phyloP scores from a whole-genome alignment of 2,113 vertebrate genomes.

The Plestiodon gilberti region DNA sequence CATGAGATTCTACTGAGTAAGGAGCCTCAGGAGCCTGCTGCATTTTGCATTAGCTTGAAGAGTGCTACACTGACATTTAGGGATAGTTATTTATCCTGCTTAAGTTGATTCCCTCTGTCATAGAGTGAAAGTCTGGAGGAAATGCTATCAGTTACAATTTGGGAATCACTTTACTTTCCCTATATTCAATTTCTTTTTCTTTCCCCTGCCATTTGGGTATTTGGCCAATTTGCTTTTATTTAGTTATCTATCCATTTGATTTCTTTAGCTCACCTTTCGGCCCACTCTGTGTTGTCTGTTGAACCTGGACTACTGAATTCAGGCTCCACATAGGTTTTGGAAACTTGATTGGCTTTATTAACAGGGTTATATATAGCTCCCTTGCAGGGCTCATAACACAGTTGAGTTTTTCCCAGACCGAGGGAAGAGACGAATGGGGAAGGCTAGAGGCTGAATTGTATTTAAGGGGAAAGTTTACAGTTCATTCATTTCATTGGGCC shows the following conservation, averaged over 20 bases:
- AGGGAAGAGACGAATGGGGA: too few relatives aligned
- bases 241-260: neutral
- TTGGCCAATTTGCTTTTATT: neutral
- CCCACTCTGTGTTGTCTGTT: neutral
- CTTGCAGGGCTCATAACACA: too few relatives aligned
- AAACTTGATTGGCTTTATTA: too few relatives aligned
- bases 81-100: slow-evolving; percentile 26
- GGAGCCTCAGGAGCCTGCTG: neutral
- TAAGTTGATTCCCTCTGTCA: slow-evolving; percentile 18
- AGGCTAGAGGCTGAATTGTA: too few relatives aligned
- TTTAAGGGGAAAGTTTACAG: too few relatives aligned
- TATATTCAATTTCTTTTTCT: slow-evolving; percentile 17
- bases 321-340: too few relatives aligned
- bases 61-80: slow-evolving; percentile 20
- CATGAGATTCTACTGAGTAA: neutral
- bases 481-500: too few relatives aligned
- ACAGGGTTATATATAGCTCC: too few relatives aligned
- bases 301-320: too few relatives aligned
- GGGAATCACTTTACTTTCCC: slow-evolving; percentile 10
- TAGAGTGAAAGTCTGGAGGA: slow-evolving; percentile 9
- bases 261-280: slow-evolving; percentile 1
- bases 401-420: too few relatives aligned
- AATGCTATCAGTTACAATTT: slow-evolving; percentile 18
- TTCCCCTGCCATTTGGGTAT: slow-evolving; percentile 16
- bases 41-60: slow-evolving; percentile 12